Conservation (phyloP, 2,797 vertebrate species). For the Sebastes steindachneri region DNA sequence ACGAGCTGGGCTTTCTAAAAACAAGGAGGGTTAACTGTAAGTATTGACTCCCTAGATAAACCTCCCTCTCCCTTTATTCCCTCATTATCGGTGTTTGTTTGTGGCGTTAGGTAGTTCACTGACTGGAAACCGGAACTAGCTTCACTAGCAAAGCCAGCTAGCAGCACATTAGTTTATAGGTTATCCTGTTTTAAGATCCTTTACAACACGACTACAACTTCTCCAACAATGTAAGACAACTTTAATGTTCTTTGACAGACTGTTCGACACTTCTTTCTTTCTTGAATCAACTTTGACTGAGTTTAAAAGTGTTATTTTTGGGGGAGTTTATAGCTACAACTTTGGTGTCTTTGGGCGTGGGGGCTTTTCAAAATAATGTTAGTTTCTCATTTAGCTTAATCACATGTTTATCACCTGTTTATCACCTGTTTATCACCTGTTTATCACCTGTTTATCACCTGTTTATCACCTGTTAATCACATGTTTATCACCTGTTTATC, state of each 20-base stretch:
- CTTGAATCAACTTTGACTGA: background rate
- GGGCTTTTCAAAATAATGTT: background rate
- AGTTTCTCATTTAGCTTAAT: conserved; percentile 7
- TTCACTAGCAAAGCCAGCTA: conserved; percentile 48
- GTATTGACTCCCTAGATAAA: conserved; percentile 49
- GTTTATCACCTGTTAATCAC: conserved; percentile 9
- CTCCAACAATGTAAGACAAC: conserved; percentile 65
- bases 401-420: conserved; percentile 28
- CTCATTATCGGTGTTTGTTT: conserved; percentile 18
- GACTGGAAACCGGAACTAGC: conserved; percentile 77
- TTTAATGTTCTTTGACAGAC: background rate
- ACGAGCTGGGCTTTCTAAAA: background rate
- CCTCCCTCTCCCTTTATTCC: background rate
- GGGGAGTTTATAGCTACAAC: background rate
- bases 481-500: conserved; percentile 26
- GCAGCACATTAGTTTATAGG: conserved; percentile 33
- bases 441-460: conserved; percentile 36
- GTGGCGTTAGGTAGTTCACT: conserved; percentile 23
- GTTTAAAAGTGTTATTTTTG: background rate
- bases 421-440: conserved; percentile 13
- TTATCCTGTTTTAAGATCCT: conserved; percentile 8
- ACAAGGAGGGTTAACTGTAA: conserved; percentile 63
- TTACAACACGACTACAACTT: conserved; percentile 7
- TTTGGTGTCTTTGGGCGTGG: conserved; percentile 41
- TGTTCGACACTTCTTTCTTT: accelerated